phyloP scores from a whole-genome alignment of 2,113 vertebrate species.

The Myanophis thanlyinensis region DNA sequence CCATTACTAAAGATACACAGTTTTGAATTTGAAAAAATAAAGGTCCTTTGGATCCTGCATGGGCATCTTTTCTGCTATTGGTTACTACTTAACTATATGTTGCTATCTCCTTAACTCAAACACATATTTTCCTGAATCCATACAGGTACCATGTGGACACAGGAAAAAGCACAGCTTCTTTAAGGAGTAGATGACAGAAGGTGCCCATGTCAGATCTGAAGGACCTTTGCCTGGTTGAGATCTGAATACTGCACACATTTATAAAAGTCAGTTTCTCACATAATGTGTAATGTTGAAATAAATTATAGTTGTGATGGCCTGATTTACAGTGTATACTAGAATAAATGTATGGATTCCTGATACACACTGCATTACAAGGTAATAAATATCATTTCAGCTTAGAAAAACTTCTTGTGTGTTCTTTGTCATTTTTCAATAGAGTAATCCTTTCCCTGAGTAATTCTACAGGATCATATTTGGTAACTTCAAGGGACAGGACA shows the following conservation, averaged over 20 bases:
- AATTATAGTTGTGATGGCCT: background rate
- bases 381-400: background rate
- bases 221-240: background rate
- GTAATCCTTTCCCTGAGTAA: background rate
- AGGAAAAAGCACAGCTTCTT: background rate
- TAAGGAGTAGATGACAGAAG: background rate
- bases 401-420: background rate
- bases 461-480: background rate
- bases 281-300: background rate
- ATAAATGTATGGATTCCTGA: background rate
- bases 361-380: background rate
- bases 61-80: background rate
- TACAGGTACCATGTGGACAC: background rate
- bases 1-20: background rate
- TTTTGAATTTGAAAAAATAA: background rate
- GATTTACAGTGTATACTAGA: background rate
- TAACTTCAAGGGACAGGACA: background rate
- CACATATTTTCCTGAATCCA: background rate
- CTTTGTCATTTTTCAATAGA: background rate
- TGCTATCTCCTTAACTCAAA: background rate
- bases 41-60: background rate
- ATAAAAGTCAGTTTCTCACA: background rate
- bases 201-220: background rate
- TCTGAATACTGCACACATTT: background rate
- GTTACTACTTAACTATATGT: background rate